Conservation (phyloP, 2,888 invertebrate species). For the Cephus spinipes region DNA sequence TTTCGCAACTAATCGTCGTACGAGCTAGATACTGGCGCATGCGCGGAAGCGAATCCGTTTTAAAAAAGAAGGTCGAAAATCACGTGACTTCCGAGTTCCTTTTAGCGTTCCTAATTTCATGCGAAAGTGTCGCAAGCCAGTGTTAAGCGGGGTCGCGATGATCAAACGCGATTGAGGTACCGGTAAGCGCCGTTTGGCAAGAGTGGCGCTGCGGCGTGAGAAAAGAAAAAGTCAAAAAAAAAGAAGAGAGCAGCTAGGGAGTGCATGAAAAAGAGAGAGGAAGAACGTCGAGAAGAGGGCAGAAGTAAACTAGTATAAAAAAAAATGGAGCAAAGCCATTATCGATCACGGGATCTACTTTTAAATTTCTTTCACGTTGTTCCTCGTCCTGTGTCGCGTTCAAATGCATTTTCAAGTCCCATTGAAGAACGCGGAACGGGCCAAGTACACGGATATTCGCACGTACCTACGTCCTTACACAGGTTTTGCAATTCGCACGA, state of each 20-base stretch:
- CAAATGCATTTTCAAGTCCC: neutral
- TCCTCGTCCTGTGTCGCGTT: neutral
- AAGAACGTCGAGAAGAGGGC: neutral
- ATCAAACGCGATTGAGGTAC: slow-evolving; percentile 26
- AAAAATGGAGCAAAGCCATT: neutral
- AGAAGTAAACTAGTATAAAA: neutral
- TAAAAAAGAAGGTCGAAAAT: neutral
- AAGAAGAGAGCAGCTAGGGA: neutral
- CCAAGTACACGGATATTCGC: neutral
- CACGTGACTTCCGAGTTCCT: neutral
- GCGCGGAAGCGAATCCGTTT: neutral
- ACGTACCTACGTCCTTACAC: neutral
- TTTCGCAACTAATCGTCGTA: neutral
- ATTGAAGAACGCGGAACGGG: neutral
- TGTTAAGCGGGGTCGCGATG: neutral
- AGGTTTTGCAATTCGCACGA: neutral
- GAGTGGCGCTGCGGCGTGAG: neutral
- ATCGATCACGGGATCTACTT: neutral
- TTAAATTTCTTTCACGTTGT: neutral
- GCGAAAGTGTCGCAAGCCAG: neutral
- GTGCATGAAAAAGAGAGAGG: neutral
- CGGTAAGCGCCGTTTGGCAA: slow-evolving; percentile 19
- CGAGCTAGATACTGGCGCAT: neutral
- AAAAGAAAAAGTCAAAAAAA: slow-evolving; percentile 5
- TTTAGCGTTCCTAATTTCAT: neutral